phyloP scores from a whole-genome alignment of 2,113 vertebrate genomes.

The Caloenas nicobarica region DNA sequence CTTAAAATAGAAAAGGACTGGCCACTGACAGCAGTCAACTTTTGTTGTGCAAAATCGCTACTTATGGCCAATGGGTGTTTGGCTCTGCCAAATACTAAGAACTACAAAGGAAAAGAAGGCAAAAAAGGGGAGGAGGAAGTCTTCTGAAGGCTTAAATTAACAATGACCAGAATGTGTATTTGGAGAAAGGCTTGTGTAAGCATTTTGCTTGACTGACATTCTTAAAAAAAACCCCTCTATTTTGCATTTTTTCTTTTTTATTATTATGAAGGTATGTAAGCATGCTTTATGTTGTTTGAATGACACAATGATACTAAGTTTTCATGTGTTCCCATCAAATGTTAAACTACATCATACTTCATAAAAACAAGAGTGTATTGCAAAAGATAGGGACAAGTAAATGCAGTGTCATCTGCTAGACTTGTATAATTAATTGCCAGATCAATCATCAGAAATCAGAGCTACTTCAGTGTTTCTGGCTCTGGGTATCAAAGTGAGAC shows the following conservation, averaged over 20 bases:
- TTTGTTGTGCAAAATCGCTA: background rate
- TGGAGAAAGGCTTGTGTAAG: background rate
- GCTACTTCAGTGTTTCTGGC: background rate
- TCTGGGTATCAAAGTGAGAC: background rate
- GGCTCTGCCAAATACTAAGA: background rate
- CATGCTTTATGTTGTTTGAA: background rate
- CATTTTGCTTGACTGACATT: background rate
- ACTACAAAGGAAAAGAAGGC: background rate
- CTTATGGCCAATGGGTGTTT: rapidly evolving
- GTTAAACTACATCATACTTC: background rate
- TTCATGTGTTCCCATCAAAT: background rate
- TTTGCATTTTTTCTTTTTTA: background rate
- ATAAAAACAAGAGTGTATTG: background rate
- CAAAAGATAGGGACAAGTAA: background rate
- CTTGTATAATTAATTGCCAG: background rate
- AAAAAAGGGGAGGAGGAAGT: background rate
- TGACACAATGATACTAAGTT: background rate
- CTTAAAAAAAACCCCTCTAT: background rate
- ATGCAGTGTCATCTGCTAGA: background rate
- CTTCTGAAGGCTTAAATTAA: background rate
- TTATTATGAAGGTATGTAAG: background rate
- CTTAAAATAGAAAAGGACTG: background rate
- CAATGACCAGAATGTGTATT: background rate
- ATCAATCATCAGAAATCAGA: background rate
- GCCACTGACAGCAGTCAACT: background rate